Percentiles rank a stretch among this genome's conserved stretches.
These are phyloP conservation scores for Bombus pascuorum DNA, from an alignment of 1,140 invertebrate genomes.

Conservation along the genomic window DNA sequence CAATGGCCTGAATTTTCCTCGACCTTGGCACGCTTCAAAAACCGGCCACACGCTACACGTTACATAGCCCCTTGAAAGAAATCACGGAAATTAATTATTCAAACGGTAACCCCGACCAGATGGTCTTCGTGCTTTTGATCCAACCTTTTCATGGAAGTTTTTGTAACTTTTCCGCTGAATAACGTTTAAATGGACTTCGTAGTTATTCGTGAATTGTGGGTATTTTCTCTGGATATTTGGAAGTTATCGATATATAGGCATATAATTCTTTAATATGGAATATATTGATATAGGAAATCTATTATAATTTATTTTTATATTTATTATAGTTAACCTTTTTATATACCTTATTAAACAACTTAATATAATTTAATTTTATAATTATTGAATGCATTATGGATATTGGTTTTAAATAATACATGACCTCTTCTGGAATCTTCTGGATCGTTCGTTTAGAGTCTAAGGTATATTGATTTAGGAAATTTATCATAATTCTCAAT, in stretches of 20 bases:
- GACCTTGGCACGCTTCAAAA: slow-evolving; percentile 53
- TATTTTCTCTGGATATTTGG: not conserved
- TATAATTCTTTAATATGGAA: too few species aligned
- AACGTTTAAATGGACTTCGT: too few species aligned
- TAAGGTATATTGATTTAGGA: not conserved
- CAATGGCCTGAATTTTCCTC: slow-evolving; percentile 40
- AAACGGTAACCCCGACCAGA: not conserved
- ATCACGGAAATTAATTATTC: slow-evolving; percentile 45
- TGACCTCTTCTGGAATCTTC: not conserved
- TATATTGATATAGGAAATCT: too few species aligned
- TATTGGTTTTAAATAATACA: not conserved
- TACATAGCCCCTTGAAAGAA: slow-evolving; percentile 5
- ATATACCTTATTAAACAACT: not conserved
- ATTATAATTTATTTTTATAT: too few species aligned
- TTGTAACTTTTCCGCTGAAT: not conserved
- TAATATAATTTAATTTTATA: not conserved
- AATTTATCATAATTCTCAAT: not conserved
- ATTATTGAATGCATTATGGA: not conserved
- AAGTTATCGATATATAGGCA: not conserved
- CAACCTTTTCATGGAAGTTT: not conserved
- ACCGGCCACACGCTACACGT: not conserved
- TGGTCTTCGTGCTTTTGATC: not conserved
- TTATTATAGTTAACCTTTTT: too few species aligned
- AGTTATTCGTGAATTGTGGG: not conserved
- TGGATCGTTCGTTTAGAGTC: not conserved